phyloP scores from a whole-genome alignment of 1,140 invertebrate species.

The Drosophila sulfurigaster region DNA sequence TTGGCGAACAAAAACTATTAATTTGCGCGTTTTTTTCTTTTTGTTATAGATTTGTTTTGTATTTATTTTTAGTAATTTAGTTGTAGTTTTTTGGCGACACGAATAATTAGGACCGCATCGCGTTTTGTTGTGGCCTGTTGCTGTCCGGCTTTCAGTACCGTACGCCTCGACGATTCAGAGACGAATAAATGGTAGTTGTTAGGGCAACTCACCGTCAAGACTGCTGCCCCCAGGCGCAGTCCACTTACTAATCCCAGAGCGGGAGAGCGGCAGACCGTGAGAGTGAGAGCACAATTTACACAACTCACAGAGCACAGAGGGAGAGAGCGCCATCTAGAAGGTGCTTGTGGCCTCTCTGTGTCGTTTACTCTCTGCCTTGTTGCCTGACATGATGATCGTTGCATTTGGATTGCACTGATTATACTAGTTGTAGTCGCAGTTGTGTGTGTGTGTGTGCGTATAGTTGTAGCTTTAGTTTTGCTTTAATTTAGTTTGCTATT shows the following conservation, averaged over 20 bases:
- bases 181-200: constrained; percentile 66
- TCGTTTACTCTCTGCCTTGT: not conserved
- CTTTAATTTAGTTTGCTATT: constrained; percentile 30
- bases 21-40: constrained; percentile 26
- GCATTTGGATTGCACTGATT: constrained; percentile 37
- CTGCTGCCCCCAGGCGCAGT: constrained; percentile 45
- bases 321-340: constrained; percentile 26
- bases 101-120: constrained; percentile 52
- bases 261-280: constrained; percentile 4
- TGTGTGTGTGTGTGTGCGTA: not conserved
- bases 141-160: constrained; percentile 60
- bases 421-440: constrained; percentile 16
- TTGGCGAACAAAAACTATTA: constrained; percentile 8
- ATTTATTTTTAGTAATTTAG: constrained; percentile 38
- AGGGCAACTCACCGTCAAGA: constrained; percentile 68
- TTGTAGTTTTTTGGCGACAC: constrained; percentile 42
- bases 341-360: constrained; percentile 10
- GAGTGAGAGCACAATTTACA: not conserved
- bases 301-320: not conserved
- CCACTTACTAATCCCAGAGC: constrained; percentile 1
- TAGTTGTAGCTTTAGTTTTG: constrained; percentile 18
- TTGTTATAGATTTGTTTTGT: constrained; percentile 4
- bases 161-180: constrained; percentile 60
- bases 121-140: constrained; percentile 49
- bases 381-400: constrained; percentile 9